A percentile compares a stretch with the other conserved stretches of the same genome.
Evolutionary conservation across 2,888 invertebrate genomes (phyloP).

Genomic region (Patella depressa): DNA sequence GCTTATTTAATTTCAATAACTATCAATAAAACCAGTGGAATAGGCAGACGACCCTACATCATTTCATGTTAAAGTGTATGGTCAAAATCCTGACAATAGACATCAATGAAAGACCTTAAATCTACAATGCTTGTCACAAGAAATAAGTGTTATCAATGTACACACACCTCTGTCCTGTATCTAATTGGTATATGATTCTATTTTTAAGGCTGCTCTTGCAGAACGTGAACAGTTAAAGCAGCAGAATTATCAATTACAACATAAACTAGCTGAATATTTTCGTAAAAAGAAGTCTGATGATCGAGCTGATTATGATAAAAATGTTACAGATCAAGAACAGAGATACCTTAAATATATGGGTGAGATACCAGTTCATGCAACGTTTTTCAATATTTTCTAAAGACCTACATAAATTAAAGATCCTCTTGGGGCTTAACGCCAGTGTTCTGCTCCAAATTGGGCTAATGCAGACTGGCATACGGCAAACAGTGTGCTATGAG

Average conservation of each 20-base stretch:
- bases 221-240: constrained; percentile 66
- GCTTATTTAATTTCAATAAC: too few relatives aligned
- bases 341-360: constrained; percentile 71
- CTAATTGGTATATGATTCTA: neutral
- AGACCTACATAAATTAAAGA: too few relatives aligned
- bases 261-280: constrained; percentile 70
- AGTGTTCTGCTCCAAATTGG: too few relatives aligned
- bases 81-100: too few relatives aligned
- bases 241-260: constrained; percentile 68
- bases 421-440: too few relatives aligned
- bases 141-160: neutral
- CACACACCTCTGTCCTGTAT: neutral
- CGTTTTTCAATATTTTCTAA: too few relatives aligned
- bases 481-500: too few relatives aligned
- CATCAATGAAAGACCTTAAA: neutral
- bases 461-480: too few relatives aligned
- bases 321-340: constrained; percentile 70
- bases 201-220: constrained; percentile 53
- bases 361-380: constrained; percentile 29
- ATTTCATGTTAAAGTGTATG: too few relatives aligned
- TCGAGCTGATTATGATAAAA: constrained; percentile 67
- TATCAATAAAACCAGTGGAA: too few relatives aligned
- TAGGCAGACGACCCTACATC: too few relatives aligned
- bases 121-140: neutral
- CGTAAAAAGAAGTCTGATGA: constrained; percentile 70